Percentiles rank a stretch among this genome's conserved stretches.
Conservation (phyloP, 2,888 invertebrate species). For the Phrixothrix hirtus region DNA sequence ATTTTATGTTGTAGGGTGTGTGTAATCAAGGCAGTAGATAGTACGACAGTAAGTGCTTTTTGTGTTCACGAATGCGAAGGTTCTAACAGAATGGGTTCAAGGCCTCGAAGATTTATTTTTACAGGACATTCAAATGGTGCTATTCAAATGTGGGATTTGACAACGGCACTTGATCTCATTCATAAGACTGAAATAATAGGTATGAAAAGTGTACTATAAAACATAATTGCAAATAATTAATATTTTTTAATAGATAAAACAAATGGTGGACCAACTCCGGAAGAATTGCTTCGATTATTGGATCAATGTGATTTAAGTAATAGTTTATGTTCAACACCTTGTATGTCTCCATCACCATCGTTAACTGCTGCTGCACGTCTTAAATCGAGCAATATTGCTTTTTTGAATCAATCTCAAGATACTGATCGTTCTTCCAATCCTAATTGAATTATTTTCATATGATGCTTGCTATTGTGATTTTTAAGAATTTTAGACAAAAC, state of each 20-base stretch:
- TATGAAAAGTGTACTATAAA: slow-evolving; percentile 32
- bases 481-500: slow-evolving; percentile 1
- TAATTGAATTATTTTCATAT: slow-evolving; percentile 14
- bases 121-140: slow-evolving; percentile 92
- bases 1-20: slow-evolving; percentile 70
- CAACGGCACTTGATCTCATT: slow-evolving; percentile 86
- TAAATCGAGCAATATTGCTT: slow-evolving; percentile 66
- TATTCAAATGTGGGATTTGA: slow-evolving; percentile 98
- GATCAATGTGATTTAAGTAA: slow-evolving; percentile 93
- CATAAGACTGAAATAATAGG: slow-evolving; percentile 60
- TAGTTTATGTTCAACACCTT: slow-evolving; percentile 76
- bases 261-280: slow-evolving; percentile 90
- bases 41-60: slow-evolving; percentile 91
- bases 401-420: slow-evolving; percentile 62
- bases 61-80: slow-evolving; percentile 98
- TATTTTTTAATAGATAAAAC: slow-evolving; percentile 57
- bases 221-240: not conserved
- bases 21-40: slow-evolving; percentile 92
- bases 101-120: slow-evolving; percentile 85
- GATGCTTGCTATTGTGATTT: slow-evolving; percentile 1
- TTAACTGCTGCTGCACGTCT: slow-evolving; percentile 59
- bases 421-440: slow-evolving; percentile 34
- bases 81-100: slow-evolving; percentile 87
- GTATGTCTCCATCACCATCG: slow-evolving; percentile 73
- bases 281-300: slow-evolving; percentile 86